Conservation (phyloP, 2,113 vertebrate species). For the Scophthalmus maximus region DNA sequence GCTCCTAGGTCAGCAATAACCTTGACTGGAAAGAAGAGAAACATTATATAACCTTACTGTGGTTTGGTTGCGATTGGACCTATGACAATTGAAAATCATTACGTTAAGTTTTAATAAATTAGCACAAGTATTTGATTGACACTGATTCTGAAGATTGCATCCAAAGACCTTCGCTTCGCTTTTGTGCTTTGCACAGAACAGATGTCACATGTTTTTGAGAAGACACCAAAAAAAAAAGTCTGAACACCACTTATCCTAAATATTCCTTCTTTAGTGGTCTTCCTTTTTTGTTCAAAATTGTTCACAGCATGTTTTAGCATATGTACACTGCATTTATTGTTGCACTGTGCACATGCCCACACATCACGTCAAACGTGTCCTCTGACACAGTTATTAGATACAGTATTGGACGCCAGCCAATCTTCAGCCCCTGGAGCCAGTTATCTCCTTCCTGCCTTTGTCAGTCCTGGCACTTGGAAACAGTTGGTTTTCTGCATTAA, state of each 20-base stretch:
- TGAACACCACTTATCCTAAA: neutral
- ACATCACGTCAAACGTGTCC: neutral
- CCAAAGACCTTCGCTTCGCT: neutral
- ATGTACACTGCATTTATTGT: neutral
- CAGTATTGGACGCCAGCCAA: constrained; percentile 35
- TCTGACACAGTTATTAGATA: constrained; percentile 42
- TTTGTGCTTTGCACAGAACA: neutral
- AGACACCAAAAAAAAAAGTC: too few relatives aligned
- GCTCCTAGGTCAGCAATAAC: constrained; percentile 83
- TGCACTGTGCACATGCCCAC: neutral
- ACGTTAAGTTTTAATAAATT: neutral
- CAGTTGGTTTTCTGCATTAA: constrained; percentile 27
- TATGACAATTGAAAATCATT: neutral
- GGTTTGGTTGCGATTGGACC: neutral
- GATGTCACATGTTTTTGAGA: too few relatives aligned
- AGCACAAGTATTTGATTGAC: neutral
- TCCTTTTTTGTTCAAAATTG: neutral
- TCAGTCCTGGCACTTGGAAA: constrained; percentile 30
- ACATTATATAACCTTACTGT: neutral
- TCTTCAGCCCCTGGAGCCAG: constrained; percentile 34
- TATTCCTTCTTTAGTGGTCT: neutral
- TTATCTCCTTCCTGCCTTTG: constrained; percentile 36
- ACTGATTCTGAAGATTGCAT: neutral
- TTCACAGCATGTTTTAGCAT: neutral
- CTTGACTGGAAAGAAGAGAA: constrained; percentile 78